These are phyloP conservation scores for Cyprinodon diabolis DNA, from an alignment of 2,797 vertebrate species.

Conservation along the genomic window DNA sequence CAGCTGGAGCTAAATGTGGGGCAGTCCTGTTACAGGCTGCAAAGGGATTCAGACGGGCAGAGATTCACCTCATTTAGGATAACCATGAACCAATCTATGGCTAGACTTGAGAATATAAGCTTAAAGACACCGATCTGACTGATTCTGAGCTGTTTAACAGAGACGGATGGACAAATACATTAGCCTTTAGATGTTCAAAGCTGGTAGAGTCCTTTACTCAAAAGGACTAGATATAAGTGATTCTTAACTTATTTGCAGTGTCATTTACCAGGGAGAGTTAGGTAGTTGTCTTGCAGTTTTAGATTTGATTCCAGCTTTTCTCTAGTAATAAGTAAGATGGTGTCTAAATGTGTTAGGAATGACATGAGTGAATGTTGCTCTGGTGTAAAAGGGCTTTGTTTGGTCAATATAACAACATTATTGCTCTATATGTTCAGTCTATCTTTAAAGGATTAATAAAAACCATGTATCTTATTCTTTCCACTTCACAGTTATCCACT, in stretches of 20 bases:
- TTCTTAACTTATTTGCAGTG: no score
- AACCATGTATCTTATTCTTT: background rate
- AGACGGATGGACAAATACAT: background rate
- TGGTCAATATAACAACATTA: background rate
- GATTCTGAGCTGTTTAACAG: background rate
- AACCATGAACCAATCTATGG: background rate
- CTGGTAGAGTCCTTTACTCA: background rate
- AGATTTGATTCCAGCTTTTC: background rate
- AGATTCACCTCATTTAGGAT: background rate
- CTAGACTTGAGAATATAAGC: background rate
- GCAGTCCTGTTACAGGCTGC: background rate
- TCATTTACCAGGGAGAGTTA: no score
- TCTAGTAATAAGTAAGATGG: background rate
- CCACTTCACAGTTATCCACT: background rate
- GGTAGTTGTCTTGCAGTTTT: background rate
- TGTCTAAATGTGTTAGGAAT: background rate
- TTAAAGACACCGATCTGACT: background rate
- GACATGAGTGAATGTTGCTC: no score
- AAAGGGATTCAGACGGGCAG: background rate
- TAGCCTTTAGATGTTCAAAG: background rate
- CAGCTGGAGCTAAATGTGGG: no score
- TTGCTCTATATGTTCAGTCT: background rate
- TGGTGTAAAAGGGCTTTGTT: background rate
- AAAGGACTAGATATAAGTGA: background rate
- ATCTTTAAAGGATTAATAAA: background rate